These are phyloP conservation scores for Xenopus laevis DNA, from an alignment of 2,113 vertebrate genomes.

Conservation along the genomic window DNA sequence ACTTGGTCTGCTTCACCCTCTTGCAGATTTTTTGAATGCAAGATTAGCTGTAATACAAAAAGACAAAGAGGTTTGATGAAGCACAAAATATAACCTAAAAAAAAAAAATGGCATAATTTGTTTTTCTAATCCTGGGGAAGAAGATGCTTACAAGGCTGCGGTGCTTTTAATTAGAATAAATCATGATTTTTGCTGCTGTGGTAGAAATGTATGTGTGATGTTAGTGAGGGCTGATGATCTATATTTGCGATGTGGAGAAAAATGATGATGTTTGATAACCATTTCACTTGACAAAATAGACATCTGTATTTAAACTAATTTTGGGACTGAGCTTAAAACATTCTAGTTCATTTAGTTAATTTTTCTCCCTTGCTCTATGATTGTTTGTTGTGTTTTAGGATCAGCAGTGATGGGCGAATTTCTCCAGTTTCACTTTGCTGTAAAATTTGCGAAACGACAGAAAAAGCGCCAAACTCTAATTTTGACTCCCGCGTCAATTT, in stretches of 20 bases:
- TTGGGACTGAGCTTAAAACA: too few species aligned
- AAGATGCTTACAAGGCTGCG: constrained; percentile 25
- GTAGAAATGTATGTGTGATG: constrained; percentile 12
- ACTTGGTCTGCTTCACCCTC: constrained; percentile 38
- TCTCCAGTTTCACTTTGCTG: too few species aligned
- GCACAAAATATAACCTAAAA: constrained; percentile 32
- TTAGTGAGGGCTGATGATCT: constrained; percentile 11
- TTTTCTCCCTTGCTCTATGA: too few species aligned
- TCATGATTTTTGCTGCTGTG: constrained; percentile 14
- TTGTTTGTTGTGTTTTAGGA: too few species aligned
- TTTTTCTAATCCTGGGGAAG: constrained; percentile 41
- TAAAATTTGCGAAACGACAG: too few species aligned
- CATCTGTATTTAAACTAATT: too few species aligned
- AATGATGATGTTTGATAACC: too few species aligned
- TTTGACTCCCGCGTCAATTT: too few species aligned
- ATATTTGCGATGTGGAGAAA: not conserved
- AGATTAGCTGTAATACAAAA: constrained; percentile 41
- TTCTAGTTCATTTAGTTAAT: too few species aligned
- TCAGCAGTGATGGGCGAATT: too few species aligned
- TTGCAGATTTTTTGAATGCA: constrained; percentile 29
- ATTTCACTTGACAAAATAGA: too few species aligned
- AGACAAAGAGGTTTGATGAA: constrained; percentile 42
- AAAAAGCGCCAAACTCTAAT: too few species aligned
- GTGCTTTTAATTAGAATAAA: constrained; percentile 35
- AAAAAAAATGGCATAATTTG: constrained; percentile 33